A percentile compares a stretch with the other conserved stretches of the same genome.
phyloP scores from a whole-genome alignment of 2,797 vertebrate species.

The Chaetophractus vellerosus region DNA sequence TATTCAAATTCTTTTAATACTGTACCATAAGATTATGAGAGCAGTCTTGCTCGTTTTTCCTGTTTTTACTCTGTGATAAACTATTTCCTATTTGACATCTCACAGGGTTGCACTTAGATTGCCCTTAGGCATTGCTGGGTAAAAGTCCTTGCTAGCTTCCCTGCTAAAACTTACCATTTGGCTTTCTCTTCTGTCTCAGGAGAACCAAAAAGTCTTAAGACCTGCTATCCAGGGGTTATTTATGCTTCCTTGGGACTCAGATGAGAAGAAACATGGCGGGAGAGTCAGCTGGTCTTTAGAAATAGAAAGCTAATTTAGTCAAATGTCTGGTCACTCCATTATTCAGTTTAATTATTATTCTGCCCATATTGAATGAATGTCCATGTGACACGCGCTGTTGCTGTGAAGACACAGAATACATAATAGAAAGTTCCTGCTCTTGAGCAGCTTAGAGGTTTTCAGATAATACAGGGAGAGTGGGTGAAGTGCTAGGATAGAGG shows the following conservation, averaged over 20 bases:
- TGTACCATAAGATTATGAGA: constrained; percentile 63
- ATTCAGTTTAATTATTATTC: neutral
- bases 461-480: neutral
- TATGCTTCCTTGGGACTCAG: neutral
- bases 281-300: neutral
- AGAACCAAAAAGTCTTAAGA: neutral
- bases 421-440: neutral
- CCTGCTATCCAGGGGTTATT: neutral
- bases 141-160: neutral
- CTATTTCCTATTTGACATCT: constrained; percentile 11
- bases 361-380: neutral
- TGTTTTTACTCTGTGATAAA: constrained; percentile 66
- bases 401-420: neutral
- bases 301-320: neutral
- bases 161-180: neutral
- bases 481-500: neutral
- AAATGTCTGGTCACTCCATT: neutral
- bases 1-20: constrained; percentile 75
- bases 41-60: constrained; percentile 58
- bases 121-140: neutral
- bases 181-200: neutral
- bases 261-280: neutral
- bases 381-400: fast-evolving
- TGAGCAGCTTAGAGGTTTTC: neutral
- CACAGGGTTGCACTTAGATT: neutral